Conservation (phyloP, 2,113 vertebrate species). For the Gulo gulo region DNA sequence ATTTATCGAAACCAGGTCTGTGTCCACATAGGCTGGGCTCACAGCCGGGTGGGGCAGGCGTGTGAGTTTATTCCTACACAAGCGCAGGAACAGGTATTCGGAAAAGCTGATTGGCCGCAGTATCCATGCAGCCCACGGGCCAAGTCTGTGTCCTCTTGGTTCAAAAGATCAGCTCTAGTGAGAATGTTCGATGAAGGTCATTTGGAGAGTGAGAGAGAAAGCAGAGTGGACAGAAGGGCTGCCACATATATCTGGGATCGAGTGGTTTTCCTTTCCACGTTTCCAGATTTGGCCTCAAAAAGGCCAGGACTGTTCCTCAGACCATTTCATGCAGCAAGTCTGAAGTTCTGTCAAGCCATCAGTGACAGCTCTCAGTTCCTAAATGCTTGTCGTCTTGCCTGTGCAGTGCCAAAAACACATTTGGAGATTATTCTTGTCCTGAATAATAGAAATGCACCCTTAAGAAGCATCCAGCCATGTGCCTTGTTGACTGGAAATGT, state of each 20-base stretch:
- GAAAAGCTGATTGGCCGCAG: not conserved
- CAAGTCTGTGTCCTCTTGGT: not conserved
- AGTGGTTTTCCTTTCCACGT: constrained; percentile 1
- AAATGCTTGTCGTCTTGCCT: not conserved
- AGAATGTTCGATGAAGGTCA: constrained; percentile 45
- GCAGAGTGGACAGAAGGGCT: not conserved
- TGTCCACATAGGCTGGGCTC: not conserved
- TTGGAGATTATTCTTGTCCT: not conserved
- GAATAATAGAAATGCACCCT: not conserved
- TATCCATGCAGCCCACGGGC: constrained; percentile 31
- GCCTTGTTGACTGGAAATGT: constrained; percentile 35
- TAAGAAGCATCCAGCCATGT: fast-evolving
- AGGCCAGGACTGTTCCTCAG: not conserved
- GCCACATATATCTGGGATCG: not conserved
- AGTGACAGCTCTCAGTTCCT: not conserved
- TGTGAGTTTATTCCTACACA: not conserved
- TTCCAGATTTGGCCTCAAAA: not conserved
- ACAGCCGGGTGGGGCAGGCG: not conserved
- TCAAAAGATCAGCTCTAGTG: not conserved
- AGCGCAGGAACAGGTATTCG: constrained; percentile 46
- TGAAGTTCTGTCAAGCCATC: not conserved
- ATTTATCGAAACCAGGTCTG: not conserved
- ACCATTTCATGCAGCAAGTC: not conserved
- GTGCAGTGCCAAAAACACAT: not conserved
- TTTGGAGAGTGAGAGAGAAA: not conserved